Evolutionary conservation across 2,113 vertebrate genomes (phyloP).

Genomic region (Tiliqua scincoides): DNA sequence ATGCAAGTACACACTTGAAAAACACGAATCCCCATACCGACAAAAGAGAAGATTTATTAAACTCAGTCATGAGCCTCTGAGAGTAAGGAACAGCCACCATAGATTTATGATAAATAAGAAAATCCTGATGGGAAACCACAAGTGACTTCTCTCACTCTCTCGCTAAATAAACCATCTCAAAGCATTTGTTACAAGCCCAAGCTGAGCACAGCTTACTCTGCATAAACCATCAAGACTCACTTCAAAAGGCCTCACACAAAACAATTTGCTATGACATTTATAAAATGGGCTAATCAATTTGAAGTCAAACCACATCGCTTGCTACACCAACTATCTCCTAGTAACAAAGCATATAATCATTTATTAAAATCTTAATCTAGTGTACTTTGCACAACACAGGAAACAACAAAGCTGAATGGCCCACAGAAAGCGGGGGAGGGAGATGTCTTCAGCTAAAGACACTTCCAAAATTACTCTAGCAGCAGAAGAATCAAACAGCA

Average conservation of each 20-base stretch:
- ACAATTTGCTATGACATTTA: constrained; percentile 79
- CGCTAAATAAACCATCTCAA: constrained; percentile 77
- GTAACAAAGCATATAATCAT: constrained; percentile 78
- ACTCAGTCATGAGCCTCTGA: constrained; percentile 66
- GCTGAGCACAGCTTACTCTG: constrained; percentile 70
- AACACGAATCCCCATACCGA: constrained; percentile 69
- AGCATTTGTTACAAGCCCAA: constrained; percentile 78
- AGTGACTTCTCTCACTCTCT: constrained; percentile 70
- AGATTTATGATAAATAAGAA: constrained; percentile 78
- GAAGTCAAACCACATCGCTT: constrained; percentile 79
- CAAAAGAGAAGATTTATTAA: constrained; percentile 70
- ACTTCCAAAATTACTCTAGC: constrained; percentile 58
- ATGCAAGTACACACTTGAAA: constrained; percentile 71
- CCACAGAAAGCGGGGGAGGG: constrained; percentile 53
- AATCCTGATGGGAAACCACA: constrained; percentile 78
- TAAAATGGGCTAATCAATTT: constrained; percentile 81
- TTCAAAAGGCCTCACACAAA: constrained; percentile 75
- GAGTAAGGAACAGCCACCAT: constrained; percentile 66
- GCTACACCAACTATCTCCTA: constrained; percentile 74
- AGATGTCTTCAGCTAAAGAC: constrained; percentile 43
- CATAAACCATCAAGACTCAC: constrained; percentile 73
- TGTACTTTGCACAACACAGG: constrained; percentile 48
- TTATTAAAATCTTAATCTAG: constrained; percentile 79
- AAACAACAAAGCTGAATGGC: constrained; percentile 52
- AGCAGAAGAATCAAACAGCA: constrained; percentile 42